Evolutionary conservation across 2,113 vertebrate species (phyloP), one percentile per base, ranked within the genome.

Genomic region (Ascaphus truei): DNA sequence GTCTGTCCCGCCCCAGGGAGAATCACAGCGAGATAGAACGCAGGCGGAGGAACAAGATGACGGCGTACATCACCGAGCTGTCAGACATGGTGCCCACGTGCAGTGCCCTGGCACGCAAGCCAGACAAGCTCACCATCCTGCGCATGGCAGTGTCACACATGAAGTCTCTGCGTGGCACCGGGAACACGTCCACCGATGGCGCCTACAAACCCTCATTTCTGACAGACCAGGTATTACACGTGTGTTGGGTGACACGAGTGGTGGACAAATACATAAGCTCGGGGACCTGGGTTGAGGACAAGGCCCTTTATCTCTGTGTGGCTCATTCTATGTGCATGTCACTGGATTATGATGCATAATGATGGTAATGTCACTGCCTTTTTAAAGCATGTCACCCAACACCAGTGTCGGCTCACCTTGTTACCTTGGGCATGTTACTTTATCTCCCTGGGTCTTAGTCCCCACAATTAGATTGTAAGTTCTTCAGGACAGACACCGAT

Each of bases 141-240:
- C 94, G 97, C 75, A 99, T 99, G 97, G 97, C 97, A 0, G 97
- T 98, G 30, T 98, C 97, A 0, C 97, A 99, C 83, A 99, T 99
- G 96, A 99, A 98, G 76, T 93, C 95, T 3, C 86, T 99, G 59
- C 84, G 95, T 1, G 96, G 95, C 52, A 95, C 92, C 0, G 92
- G 94, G 73, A 95, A 90, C 75, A 96, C 93, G 16, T 89, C 92
- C 33, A 81, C 94, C 0, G 97, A 98, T 0, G 97, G 95, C 73
- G 90, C 93, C 9, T 97, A 97, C 79, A 99, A 98, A 67, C 97
- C 97, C 0, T 96, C 95, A 33, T 99, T 99, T 63, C 94, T 99
- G 76, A 95, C 96, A 0, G 96, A 98, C 79, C 95, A 99, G 96
- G 96, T 89, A 75, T 77, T 26, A 9, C 12, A 9, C 37, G 9